phyloP scores from a whole-genome alignment of 1,140 invertebrate genomes.

The Leptonema lineaticorne region DNA sequence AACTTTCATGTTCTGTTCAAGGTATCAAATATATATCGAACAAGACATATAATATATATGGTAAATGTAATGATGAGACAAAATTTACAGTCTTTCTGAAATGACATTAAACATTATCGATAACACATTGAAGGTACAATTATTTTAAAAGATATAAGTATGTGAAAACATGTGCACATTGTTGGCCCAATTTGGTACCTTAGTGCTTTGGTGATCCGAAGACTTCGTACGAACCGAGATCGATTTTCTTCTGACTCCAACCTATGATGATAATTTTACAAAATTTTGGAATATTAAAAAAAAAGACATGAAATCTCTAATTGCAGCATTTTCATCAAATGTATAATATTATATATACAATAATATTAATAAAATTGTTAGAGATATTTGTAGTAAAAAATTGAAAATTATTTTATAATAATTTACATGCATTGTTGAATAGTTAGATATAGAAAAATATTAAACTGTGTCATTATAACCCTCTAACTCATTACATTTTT shows the following conservation, averaged over 20 bases:
- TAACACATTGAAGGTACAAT: not conserved
- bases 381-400: no score
- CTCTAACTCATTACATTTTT: no score
- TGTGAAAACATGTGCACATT: constrained; percentile 17
- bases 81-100: not conserved
- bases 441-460: no score
- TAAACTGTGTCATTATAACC: no score
- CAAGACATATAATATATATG: no score
- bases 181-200: constrained; percentile 33
- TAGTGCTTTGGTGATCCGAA: constrained; percentile 38
- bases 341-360: not conserved
- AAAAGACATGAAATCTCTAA: not conserved
- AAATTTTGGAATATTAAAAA: not conserved
- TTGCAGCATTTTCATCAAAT: not conserved
- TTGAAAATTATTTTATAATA: no score
- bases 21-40: no score
- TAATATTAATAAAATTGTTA: not conserved
- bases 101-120: not conserved
- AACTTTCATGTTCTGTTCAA: no score
- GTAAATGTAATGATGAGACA: not conserved
- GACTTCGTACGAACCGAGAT: constrained; percentile 35
- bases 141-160: not conserved
- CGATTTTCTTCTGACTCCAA: constrained; percentile 38
- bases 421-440: no score
- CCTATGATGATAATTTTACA: constrained; percentile 29